A percentile compares a stretch with the other conserved stretches of the same genome.
These are phyloP conservation scores for Patiria miniata DNA, from an alignment of 35 echinoderm and acorn worm genomes.

Conservation along the genomic window DNA sequence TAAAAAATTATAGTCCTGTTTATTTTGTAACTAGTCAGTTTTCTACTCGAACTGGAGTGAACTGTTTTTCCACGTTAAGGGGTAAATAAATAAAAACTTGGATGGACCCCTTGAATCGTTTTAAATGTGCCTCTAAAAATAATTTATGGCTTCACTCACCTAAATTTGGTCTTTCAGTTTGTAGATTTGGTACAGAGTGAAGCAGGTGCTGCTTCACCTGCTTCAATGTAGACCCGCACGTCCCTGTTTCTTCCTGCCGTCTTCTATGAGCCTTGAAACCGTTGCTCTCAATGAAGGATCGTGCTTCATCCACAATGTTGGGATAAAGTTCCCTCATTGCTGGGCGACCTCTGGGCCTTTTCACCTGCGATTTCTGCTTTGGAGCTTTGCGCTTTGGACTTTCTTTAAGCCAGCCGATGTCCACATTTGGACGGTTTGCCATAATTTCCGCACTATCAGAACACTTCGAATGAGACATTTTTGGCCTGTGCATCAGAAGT, in stretches of 20 bases:
- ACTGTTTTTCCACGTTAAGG: no score
- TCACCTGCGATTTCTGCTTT: background rate
- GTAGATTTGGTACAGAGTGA: constrained; percentile 18
- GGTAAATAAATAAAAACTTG: no score
- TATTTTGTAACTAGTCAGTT: no score
- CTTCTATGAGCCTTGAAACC: constrained; percentile 69
- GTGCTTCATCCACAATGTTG: constrained; percentile 26
- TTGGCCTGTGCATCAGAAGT: background rate
- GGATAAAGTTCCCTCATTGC: constrained; percentile 26
- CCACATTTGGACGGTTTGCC: no score
- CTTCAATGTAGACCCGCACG: constrained; percentile 51
- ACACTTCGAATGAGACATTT: background rate
- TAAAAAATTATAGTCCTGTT: no score
- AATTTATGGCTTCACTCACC: background rate
- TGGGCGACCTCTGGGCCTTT: constrained; percentile 2
- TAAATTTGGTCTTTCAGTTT: constrained; percentile 39
- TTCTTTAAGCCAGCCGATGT: background rate
- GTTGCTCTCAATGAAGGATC: constrained; percentile 65
- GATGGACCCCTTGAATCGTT: no score
- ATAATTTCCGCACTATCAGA: background rate
- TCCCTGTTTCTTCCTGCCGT: constrained; percentile 30
- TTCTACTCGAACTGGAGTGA: no score
- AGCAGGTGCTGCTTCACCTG: constrained; percentile 60
- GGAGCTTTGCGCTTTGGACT: background rate
- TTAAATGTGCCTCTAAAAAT: no score